Conservation (phyloP, 2,113 vertebrate genomes). For the Sitta europaea region DNA sequence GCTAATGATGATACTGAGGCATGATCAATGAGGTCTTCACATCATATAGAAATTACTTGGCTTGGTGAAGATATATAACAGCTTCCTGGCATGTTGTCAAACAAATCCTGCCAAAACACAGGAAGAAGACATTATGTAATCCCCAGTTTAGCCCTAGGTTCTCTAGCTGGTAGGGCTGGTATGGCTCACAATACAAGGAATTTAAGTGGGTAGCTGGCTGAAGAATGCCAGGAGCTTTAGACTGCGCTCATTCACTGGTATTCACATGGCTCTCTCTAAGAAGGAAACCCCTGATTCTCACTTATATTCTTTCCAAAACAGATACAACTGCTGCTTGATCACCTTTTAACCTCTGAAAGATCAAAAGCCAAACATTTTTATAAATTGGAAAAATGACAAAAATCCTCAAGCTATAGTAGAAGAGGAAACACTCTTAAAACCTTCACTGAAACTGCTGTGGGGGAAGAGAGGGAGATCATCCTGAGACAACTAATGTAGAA, state of each 20-base stretch:
- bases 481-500: not conserved
- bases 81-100: not conserved
- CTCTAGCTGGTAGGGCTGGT: not conserved
- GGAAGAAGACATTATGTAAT: not conserved
- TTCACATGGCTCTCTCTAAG: not conserved
- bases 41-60: not conserved
- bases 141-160: not conserved
- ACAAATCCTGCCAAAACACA: not conserved
- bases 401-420: not conserved
- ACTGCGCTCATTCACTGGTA: not conserved
- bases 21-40: not conserved
- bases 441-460: not conserved
- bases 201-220: not conserved
- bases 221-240: not conserved
- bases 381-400: not conserved
- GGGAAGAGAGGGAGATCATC: not conserved
- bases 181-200: not conserved
- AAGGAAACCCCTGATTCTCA: constrained; percentile 24
- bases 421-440: not conserved
- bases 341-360: constrained; percentile 33
- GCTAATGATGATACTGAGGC: not conserved
- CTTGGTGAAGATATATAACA: not conserved
- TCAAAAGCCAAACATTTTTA: not conserved
- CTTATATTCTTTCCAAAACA: not conserved
- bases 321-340: not conserved